Percentiles rank a stretch among this genome's conserved stretches.
These are phyloP conservation scores for Heliconius melpomene DNA, from an alignment of 1,140 invertebrate genomes.

Conservation along the genomic window DNA sequence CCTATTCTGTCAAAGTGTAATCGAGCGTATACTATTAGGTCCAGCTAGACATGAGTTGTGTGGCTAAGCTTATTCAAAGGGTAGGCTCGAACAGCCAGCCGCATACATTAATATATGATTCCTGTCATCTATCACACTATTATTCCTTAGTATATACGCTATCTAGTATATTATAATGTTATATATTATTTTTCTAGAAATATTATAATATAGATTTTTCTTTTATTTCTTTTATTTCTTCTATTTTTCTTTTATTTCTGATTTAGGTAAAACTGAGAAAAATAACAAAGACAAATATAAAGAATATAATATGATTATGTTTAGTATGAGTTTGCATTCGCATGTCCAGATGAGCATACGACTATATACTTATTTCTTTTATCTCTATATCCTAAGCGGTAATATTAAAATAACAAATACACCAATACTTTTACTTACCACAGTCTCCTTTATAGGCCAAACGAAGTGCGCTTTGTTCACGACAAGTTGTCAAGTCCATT, in stretches of 20 bases:
- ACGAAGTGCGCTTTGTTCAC: slow-evolving; percentile 80
- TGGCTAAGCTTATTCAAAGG: slow-evolving; percentile 29
- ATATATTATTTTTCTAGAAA: neutral
- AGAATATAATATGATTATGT: too few species aligned
- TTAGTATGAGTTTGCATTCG: too few species aligned
- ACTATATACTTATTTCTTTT: neutral
- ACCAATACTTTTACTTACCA: slow-evolving; percentile 84
- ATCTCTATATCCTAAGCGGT: neutral
- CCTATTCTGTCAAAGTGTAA: slow-evolving; percentile 42
- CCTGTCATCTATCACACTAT: neutral
- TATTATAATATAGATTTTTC: too few species aligned
- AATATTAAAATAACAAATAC: neutral
- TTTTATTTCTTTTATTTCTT: too few species aligned
- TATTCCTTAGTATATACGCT: neutral
- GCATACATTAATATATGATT: slow-evolving; percentile 19
- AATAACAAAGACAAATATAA: too few species aligned
- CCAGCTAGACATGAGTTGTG: slow-evolving; percentile 38
- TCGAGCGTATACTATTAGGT: slow-evolving; percentile 43
- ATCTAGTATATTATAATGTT: neutral
- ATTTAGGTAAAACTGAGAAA: too few species aligned
- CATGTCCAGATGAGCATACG: too few species aligned
- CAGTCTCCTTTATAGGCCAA: slow-evolving; percentile 91
- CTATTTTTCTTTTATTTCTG: too few species aligned
- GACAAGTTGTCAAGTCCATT: slow-evolving; percentile 91
- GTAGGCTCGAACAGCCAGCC: neutral